phyloP scores from a whole-genome alignment of 1,140 invertebrate genomes.

The Anthonomus grandis region DNA sequence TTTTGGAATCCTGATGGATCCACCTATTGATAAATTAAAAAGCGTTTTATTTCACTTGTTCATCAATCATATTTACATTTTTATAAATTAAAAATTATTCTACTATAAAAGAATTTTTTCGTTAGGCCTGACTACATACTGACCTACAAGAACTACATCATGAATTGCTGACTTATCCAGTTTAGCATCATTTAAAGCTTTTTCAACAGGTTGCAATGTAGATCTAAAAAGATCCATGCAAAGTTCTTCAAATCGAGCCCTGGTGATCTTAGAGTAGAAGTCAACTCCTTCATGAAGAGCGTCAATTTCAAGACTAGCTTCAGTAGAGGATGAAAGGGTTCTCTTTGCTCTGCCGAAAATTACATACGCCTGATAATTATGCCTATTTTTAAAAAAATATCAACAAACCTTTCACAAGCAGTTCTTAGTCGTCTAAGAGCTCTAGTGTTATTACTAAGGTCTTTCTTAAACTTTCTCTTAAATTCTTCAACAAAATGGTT shows the following conservation, averaged over 20 bases:
- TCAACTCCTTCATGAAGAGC: constrained; percentile 76
- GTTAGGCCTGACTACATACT: neutral
- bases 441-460: constrained; percentile 69
- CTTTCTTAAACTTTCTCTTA: constrained; percentile 79
- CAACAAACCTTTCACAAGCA: constrained; percentile 59
- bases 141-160: constrained; percentile 60
- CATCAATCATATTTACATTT: too few species aligned
- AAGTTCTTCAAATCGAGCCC: constrained; percentile 84
- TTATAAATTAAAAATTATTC: too few species aligned
- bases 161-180: constrained; percentile 67
- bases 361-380: neutral
- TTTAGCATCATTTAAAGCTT: constrained; percentile 69
- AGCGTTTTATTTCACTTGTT: neutral
- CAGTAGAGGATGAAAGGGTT: constrained; percentile 63
- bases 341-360: constrained; percentile 58
- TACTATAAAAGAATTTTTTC: neutral
- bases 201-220: constrained; percentile 70
- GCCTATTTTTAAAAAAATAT: neutral
- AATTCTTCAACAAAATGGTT: constrained; percentile 74
- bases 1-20: constrained; percentile 65
- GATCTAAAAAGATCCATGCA: constrained; percentile 75
- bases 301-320: constrained; percentile 71
- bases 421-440: constrained; percentile 73
- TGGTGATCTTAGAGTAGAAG: constrained; percentile 81
- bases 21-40: constrained; percentile 43